Base-by-base conservation (phyloP, 1,140 invertebrate genomes). In the Micrasema minimum region DNA sequence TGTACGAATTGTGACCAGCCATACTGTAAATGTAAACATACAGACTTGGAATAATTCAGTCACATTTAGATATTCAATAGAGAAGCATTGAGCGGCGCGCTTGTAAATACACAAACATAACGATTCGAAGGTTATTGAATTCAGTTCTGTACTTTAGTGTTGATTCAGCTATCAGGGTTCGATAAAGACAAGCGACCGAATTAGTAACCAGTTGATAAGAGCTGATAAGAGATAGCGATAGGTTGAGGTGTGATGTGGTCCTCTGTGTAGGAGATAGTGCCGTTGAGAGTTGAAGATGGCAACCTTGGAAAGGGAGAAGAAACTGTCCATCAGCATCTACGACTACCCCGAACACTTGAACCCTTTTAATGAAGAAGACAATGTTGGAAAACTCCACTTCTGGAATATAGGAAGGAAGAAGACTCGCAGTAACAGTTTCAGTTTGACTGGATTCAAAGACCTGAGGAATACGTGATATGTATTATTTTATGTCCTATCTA, bases 301-400 rank as follows among this genome's bases (percentile, higher is more conserved):
- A 12, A 45, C 61, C 18, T 18, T 66, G 16, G 48, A 14, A n/a
- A 38, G 43, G 20, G 68, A 43, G 46, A 72, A 66, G 64, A 84
- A 82, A 78, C 9, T 43, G n/a, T 79, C 78, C 11, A 67, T 79
- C 66, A 87, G 85, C 48, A 86, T 90, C 74, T 85, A 90, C 79
- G 86, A 91, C 78, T 91, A 91, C 79, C 90, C 90, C 16, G 90
- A 91, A 77, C 89, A 91, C 77, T 80, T 91, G 41, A 91, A 91
- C 81, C 90, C 90, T 3, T 91, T 91, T 79, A 85, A 86, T 69
- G 90, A 91, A 69, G 89, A 89, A 48, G 85, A 88, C 70, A 85
- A 88, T 73, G 86, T 87, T 70, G 87, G 84, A 68, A 85, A 85
- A 69, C 83, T 88, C 31, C 76, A 86, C 26, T 88, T 88, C 76